Percentiles rank a stretch among this genome's conserved stretches.
These are phyloP conservation scores for Eledona agricola DNA, from an alignment of 2,888 invertebrate species.

Conservation along the genomic window DNA sequence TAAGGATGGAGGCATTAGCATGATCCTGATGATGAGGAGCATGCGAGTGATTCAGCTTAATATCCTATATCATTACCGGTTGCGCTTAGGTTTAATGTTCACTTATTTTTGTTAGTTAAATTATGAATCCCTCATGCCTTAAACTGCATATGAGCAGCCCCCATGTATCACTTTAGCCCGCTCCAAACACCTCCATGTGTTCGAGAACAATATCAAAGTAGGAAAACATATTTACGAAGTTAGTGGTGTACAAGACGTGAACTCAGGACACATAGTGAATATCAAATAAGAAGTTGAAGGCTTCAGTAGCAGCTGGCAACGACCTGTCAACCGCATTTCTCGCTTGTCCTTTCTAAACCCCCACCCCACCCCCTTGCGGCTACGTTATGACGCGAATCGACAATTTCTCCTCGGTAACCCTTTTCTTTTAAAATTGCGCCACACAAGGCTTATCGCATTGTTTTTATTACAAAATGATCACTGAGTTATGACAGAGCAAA, in stretches of 20 bases:
- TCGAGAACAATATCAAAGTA: constrained; percentile 52
- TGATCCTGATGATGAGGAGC: constrained; percentile 28
- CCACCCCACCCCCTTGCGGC: constrained; percentile 42
- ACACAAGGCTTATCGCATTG: constrained; percentile 29
- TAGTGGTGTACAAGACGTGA: constrained; percentile 54
- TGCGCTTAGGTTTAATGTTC: constrained; percentile 20
- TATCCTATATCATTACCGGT: constrained; percentile 33
- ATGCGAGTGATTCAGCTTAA: constrained; percentile 32
- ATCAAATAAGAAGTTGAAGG: constrained; percentile 60
- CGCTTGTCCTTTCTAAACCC: constrained; percentile 50
- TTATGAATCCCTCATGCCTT: constrained; percentile 33
- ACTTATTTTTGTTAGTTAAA: constrained; percentile 37
- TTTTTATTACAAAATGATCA: no score
- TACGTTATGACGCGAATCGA: constrained; percentile 47
- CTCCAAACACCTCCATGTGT: constrained; percentile 40
- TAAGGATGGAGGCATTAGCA: constrained; percentile 25
- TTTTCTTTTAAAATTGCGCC: constrained; percentile 36
- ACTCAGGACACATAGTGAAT: constrained; percentile 57
- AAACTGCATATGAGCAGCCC: constrained; percentile 31
- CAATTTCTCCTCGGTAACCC: constrained; percentile 45
- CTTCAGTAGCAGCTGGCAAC: constrained; percentile 58
- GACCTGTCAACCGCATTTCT: constrained; percentile 60
- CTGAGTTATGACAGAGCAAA: no score
- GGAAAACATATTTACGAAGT: constrained; percentile 56
- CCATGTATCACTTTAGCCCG: constrained; percentile 25